Conservation (phyloP, 1,140 invertebrate species). For the Nasonia longicornis region DNA sequence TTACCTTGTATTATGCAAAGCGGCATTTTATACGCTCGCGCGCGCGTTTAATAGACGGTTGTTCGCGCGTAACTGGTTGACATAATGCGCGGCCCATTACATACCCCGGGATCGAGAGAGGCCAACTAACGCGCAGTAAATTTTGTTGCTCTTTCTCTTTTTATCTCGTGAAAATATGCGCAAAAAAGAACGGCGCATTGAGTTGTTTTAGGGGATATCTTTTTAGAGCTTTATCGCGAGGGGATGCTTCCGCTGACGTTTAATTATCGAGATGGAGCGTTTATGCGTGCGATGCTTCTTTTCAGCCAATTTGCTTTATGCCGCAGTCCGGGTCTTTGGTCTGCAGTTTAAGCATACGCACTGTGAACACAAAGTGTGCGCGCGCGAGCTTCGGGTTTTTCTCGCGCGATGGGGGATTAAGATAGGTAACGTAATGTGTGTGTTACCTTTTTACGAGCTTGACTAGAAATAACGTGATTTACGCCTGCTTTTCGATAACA, state of each 20-base stretch:
- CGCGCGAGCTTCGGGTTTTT: not conserved
- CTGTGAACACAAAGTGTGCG: not conserved
- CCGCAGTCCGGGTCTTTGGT: not conserved
- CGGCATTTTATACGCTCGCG: constrained; percentile 59
- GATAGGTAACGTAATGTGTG: constrained; percentile 11
- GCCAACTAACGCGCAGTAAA: not conserved
- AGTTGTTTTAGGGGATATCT: constrained; percentile 15
- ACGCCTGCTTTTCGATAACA: too few relatives aligned
- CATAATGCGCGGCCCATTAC: constrained; percentile 67
- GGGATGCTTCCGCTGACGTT: constrained; percentile 44
- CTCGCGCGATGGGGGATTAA: not conserved
- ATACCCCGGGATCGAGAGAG: constrained; percentile 52
- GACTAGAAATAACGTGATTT: not conserved
- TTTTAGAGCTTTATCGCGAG: constrained; percentile 14
- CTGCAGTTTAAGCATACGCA: not conserved
- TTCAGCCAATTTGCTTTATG: constrained; percentile 12
- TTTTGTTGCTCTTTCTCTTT: not conserved
- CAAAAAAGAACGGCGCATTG: not conserved
- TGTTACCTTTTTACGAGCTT: not conserved
- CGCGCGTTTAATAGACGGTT: constrained; percentile 65
- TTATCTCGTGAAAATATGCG: constrained; percentile 11
- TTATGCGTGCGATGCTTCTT: not conserved
- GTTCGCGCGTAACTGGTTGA: constrained; percentile 64
- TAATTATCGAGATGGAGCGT: constrained; percentile 45
- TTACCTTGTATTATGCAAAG: constrained; percentile 69